Conservation (phyloP, 2,113 vertebrate species). For the Chelonoidis abingdonii region DNA sequence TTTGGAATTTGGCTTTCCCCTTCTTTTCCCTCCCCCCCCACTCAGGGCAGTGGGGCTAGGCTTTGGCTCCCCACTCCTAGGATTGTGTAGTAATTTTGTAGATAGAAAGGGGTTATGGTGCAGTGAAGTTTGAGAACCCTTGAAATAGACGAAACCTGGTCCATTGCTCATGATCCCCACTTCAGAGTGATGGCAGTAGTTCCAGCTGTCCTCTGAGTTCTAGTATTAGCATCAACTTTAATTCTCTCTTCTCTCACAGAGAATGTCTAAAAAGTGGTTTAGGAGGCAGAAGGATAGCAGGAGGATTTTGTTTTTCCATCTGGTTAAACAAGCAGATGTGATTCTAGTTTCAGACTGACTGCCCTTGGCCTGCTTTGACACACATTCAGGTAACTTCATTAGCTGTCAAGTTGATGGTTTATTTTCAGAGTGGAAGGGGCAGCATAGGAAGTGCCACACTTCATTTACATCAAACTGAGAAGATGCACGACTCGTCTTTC, state of each 20-base stretch:
- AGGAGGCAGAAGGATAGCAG: not conserved
- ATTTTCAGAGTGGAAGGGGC: not conserved
- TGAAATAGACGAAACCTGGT: not conserved
- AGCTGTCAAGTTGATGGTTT: not conserved
- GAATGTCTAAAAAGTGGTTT: not conserved
- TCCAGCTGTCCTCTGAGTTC: not conserved
- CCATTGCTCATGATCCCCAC: not conserved
- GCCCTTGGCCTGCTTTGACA: conserved; percentile 23
- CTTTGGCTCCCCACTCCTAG: no score
- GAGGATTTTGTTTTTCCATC: not conserved
- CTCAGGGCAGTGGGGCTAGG: no score
- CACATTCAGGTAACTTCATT: not conserved
- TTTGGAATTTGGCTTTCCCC: no score
- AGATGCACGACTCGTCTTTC: not conserved
- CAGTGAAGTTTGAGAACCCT: no score
- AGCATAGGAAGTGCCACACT: rapidly evolving
- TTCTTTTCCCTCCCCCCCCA: no score
- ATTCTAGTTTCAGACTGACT: not conserved
- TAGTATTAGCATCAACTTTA: not conserved
- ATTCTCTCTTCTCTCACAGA: not conserved
- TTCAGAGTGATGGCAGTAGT: not conserved
- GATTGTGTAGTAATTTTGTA: no score
- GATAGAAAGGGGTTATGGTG: no score
- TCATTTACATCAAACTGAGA: rapidly evolving
- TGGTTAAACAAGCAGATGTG: not conserved